A percentile compares a stretch with the other conserved stretches of the same genome.
These are phyloP conservation scores for Phortica okadai DNA, from an alignment of 2,888 invertebrate species.

Conservation along the genomic window DNA sequence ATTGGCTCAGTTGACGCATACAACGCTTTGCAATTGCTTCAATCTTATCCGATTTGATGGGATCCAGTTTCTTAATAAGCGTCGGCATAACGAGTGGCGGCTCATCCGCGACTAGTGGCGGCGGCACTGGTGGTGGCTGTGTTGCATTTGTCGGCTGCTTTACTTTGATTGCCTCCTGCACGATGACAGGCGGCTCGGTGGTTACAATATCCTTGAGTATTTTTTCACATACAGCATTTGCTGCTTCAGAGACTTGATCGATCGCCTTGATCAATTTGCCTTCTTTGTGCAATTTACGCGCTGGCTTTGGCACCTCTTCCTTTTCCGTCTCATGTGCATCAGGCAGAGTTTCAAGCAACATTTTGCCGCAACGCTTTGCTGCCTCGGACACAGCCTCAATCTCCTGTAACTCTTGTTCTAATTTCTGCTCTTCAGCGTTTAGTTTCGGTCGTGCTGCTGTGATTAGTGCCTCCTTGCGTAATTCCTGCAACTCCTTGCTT, in stretches of 20 bases:
- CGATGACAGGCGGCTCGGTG: slow-evolving; percentile 70
- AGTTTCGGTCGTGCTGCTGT: slow-evolving; percentile 66
- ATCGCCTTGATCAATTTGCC: slow-evolving; percentile 74
- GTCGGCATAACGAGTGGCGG: slow-evolving; percentile 67
- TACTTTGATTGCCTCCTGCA: slow-evolving; percentile 68
- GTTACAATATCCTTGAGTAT: slow-evolving; percentile 73
- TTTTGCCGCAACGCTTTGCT: slow-evolving; percentile 77
- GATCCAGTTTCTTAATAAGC: slow-evolving; percentile 78
- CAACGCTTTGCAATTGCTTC: slow-evolving; percentile 78
- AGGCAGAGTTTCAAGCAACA: slow-evolving; percentile 76
- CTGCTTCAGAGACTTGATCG: slow-evolving; percentile 74
- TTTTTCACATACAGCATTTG: slow-evolving; percentile 74
- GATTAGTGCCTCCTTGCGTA: slow-evolving; percentile 75
- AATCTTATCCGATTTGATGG: slow-evolving; percentile 77
- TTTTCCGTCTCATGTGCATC: slow-evolving; percentile 51
- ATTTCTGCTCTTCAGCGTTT: slow-evolving; percentile 61
- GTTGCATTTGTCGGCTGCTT: slow-evolving; percentile 50
- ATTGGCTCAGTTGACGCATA: slow-evolving; percentile 74
- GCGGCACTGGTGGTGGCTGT: slow-evolving; percentile 19
- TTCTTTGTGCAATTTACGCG: slow-evolving; percentile 69
- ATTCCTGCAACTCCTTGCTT: slow-evolving; percentile 82
- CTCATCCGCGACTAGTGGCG: slow-evolving; percentile 26
- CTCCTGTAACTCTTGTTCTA: slow-evolving; percentile 73
- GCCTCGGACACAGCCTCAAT: slow-evolving; percentile 77
- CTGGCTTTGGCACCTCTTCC: slow-evolving; percentile 39